A percentile compares a stretch with the other conserved stretches of the same genome.
Conservation (phyloP, 2,888 invertebrate species). For the Trichogramma dendrolimi region DNA sequence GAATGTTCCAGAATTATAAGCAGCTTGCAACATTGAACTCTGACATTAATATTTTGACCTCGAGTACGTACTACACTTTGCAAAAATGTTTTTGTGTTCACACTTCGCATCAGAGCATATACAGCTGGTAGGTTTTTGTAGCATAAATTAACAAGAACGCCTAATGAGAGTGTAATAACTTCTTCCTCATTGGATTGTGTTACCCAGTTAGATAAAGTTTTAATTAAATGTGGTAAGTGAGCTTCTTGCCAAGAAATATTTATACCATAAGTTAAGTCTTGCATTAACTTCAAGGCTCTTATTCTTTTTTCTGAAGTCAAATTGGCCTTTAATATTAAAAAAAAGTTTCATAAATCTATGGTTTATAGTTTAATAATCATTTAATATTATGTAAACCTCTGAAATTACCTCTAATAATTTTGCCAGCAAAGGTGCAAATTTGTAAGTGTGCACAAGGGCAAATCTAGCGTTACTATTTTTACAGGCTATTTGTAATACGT, state of each 20-base stretch:
- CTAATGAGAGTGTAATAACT: constrained; percentile 57
- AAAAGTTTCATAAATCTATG: constrained; percentile 10
- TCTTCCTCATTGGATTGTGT: constrained; percentile 54
- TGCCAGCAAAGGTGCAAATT: constrained; percentile 65
- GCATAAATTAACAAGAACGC: constrained; percentile 73
- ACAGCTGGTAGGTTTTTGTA: constrained; percentile 74
- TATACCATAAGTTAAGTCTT: constrained; percentile 76
- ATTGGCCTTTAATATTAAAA: constrained; percentile 40
- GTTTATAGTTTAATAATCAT: background rate
- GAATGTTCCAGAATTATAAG: constrained; percentile 56
- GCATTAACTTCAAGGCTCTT: constrained; percentile 62
- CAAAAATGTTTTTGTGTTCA: constrained; percentile 67
- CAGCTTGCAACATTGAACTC: constrained; percentile 57
- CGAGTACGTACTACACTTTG: constrained; percentile 61
- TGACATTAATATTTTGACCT: constrained; percentile 47
- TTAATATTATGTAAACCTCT: background rate
- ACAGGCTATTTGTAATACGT: constrained; percentile 63
- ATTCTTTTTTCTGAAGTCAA: constrained; percentile 63
- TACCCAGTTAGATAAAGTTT: constrained; percentile 66
- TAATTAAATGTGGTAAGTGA: constrained; percentile 65
- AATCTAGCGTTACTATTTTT: constrained; percentile 61
- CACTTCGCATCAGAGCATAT: constrained; percentile 67
- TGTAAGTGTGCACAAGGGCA: constrained; percentile 66
- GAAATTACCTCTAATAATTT: constrained; percentile 57
- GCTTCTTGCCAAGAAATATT: constrained; percentile 79